These are phyloP conservation scores for Dolomedes plantarius DNA, from an alignment of 2,888 invertebrate genomes.

Conservation along the genomic window DNA sequence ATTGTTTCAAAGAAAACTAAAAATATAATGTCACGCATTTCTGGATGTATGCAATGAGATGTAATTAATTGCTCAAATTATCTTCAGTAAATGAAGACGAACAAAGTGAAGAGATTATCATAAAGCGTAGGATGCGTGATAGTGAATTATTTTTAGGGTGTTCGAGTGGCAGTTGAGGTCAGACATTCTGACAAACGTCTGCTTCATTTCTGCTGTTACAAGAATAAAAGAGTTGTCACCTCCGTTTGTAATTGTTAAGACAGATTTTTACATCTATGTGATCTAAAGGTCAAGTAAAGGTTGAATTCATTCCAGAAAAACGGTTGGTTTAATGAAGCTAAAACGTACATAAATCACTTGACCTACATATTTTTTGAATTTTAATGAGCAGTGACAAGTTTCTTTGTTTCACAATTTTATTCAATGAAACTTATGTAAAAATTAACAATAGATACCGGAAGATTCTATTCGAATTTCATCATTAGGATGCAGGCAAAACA, in stretches of 20 bases:
- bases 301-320: background rate
- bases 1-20: background rate
- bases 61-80: slow-evolving; percentile 11
- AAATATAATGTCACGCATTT: background rate
- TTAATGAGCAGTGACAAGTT: too few species aligned
- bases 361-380: background rate
- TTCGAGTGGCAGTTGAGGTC: slow-evolving; percentile 33
- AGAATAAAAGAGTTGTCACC: background rate
- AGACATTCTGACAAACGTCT: slow-evolving; percentile 17
- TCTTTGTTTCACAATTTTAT: too few species aligned
- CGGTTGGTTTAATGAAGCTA: background rate
- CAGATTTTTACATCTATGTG: background rate
- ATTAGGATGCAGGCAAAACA: too few species aligned
- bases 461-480: too few species aligned
- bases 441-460: too few species aligned
- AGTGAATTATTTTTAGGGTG: slow-evolving; percentile 9
- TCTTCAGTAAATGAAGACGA: slow-evolving; percentile 15
- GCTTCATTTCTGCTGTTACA: background rate
- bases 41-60: background rate
- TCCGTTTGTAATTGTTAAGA: background rate
- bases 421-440: too few species aligned
- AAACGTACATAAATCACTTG: background rate
- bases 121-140: slow-evolving; percentile 12
- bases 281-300: background rate
- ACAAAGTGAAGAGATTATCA: background rate